Conservation (phyloP, 1,140 invertebrate species). For the Temnothorax longispinosus region DNA sequence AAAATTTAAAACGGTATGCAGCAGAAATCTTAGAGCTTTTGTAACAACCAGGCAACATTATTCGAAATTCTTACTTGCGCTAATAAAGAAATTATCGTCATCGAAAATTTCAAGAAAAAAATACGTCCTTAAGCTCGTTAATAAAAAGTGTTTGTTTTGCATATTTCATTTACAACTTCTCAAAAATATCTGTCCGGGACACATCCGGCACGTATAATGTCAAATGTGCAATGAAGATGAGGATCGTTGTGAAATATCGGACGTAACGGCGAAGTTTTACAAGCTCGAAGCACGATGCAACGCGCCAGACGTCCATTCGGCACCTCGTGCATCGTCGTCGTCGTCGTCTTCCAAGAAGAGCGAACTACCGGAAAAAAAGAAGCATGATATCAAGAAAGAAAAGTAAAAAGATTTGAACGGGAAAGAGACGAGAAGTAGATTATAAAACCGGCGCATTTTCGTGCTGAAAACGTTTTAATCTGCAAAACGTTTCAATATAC, state of each 20-base stretch:
- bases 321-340: constrained; percentile 33
- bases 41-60: not conserved
- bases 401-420: not conserved
- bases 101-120: not conserved
- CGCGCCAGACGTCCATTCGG: constrained; percentile 42
- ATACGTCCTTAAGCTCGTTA: not conserved
- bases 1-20: not conserved
- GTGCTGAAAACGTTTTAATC: not conserved
- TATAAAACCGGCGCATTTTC: not conserved
- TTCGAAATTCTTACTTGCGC: not conserved
- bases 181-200: not conserved
- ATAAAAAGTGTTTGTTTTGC: not conserved
- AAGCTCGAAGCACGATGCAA: constrained; percentile 25
- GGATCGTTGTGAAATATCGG: not conserved
- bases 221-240: not conserved
- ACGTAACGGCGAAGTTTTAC: constrained; percentile 28
- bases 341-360: constrained; percentile 30
- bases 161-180: not conserved
- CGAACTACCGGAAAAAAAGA: constrained; percentile 5
- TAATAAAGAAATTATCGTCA: not conserved
- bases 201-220: not conserved
- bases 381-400: constrained; percentile 1
- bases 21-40: not conserved
- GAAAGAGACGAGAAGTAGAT: not conserved
- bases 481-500: not conserved